Percentiles rank a stretch among this genome's conserved stretches.
These are phyloP conservation scores for Eutolmus rufibarbis DNA, from an alignment of 2,888 invertebrate genomes.

Conservation along the genomic window DNA sequence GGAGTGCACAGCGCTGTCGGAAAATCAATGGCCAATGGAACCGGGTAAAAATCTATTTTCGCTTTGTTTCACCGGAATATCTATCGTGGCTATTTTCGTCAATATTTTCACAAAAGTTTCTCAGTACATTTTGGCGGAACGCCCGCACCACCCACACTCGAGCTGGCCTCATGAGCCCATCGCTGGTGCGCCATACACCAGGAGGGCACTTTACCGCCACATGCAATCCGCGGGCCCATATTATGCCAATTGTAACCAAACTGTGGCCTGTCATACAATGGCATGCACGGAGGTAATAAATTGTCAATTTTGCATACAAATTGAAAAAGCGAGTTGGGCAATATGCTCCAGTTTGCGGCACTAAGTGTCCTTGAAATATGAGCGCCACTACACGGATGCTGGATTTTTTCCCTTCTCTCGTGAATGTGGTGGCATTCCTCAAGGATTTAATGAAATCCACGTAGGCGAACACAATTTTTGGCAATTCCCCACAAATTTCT, in stretches of 20 bases:
- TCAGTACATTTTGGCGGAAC: background rate
- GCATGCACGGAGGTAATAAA: slow-evolving; percentile 34
- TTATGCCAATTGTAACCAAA: slow-evolving; percentile 32
- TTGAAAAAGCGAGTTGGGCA: slow-evolving; percentile 3
- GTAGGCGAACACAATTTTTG: background rate
- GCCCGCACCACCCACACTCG: background rate
- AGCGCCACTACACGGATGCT: background rate
- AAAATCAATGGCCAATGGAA: slow-evolving; percentile 26
- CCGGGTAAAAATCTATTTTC: slow-evolving; percentile 2
- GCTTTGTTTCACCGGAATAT: background rate
- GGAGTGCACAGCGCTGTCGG: background rate
- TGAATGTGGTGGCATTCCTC: background rate
- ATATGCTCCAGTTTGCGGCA: slow-evolving; percentile 6
- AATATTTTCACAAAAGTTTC: slow-evolving; percentile 17
- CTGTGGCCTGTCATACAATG: slow-evolving; percentile 25
- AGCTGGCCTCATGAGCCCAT: background rate
- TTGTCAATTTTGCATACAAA: slow-evolving; percentile 40
- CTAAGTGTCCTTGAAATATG: background rate
- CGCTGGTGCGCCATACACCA: background rate
- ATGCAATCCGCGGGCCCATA: background rate
- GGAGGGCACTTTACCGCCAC: background rate
- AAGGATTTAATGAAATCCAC: background rate
- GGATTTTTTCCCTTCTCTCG: background rate
- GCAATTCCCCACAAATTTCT: background rate
- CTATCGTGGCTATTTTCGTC: slow-evolving; percentile 34